Conservation (phyloP, 2,797 vertebrate genomes). For the Phylloscopus collybita region DNA sequence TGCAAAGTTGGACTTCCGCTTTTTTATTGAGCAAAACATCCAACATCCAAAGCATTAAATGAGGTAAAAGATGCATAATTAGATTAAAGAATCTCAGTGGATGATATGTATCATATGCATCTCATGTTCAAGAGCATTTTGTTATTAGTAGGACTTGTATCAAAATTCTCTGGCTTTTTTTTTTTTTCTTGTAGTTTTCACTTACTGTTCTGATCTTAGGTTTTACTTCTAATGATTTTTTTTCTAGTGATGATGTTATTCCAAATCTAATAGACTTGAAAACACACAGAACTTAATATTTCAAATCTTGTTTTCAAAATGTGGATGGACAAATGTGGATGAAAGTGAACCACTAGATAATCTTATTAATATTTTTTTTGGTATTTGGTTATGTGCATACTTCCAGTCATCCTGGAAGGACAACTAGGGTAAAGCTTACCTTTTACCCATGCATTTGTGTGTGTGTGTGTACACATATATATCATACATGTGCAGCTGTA, state of each 20-base stretch:
- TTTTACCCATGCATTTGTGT: not conserved
- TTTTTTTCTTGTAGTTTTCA: not conserved
- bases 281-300: not conserved
- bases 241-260: not conserved
- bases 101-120: not conserved
- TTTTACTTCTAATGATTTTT: not conserved
- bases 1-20: not conserved
- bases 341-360: not conserved
- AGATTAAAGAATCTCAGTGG: not conserved
- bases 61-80: not conserved
- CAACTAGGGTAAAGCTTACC: not conserved
- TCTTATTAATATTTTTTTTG: not conserved
- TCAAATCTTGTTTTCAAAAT: not conserved
- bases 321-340: not conserved
- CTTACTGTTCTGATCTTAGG: not conserved
- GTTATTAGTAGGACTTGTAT: not conserved
- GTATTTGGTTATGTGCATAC: not conserved
- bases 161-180: not conserved
- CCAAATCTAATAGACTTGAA: not conserved
- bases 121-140: not conserved
- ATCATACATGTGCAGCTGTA: not conserved
- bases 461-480: no score
- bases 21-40: not conserved
- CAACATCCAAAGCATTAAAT: not conserved
- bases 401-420: not conserved